phyloP scores from a whole-genome alignment of 2,113 vertebrate genomes.

The Illadopsis cleaveri region DNA sequence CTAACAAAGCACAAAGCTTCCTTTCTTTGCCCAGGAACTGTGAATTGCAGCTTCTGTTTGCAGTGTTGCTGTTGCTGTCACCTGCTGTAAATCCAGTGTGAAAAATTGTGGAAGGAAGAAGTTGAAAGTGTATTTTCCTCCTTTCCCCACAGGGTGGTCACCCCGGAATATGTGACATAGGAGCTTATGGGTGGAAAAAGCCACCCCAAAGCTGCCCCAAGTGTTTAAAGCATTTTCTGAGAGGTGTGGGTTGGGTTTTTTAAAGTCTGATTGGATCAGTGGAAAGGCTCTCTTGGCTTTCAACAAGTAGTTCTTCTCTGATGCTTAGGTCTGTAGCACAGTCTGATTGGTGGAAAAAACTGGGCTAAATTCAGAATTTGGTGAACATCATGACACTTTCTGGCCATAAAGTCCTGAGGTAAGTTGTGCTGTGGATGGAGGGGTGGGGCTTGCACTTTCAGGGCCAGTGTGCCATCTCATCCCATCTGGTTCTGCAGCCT shows the following conservation, averaged over 20 bases:
- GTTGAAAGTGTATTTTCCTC: background rate
- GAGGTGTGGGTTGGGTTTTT: background rate
- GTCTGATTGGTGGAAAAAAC: background rate
- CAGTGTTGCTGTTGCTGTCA: background rate
- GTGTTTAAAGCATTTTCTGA: background rate
- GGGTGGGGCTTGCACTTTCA: rapidly evolving
- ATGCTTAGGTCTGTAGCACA: background rate
- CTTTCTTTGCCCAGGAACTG: constrained; percentile 2
- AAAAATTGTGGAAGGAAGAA: background rate
- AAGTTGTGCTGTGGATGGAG: background rate
- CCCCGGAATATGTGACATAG: background rate
- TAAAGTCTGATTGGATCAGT: background rate
- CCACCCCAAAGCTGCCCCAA: background rate
- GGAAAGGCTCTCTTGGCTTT: background rate
- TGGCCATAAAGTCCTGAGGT: background rate
- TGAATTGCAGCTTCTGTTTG: constrained; percentile 8
- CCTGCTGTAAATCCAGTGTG: background rate
- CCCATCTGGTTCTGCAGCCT: background rate
- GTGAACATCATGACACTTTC: background rate
- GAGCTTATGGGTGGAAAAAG: background rate
- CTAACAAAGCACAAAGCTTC: constrained; percentile 5
- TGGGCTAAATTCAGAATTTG: background rate
- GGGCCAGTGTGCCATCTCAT: background rate
- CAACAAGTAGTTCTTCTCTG: background rate
- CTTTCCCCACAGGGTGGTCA: background rate